Evolutionary conservation across 2,113 vertebrate genomes (phyloP).

Genomic region (Siniperca knerii): DNA sequence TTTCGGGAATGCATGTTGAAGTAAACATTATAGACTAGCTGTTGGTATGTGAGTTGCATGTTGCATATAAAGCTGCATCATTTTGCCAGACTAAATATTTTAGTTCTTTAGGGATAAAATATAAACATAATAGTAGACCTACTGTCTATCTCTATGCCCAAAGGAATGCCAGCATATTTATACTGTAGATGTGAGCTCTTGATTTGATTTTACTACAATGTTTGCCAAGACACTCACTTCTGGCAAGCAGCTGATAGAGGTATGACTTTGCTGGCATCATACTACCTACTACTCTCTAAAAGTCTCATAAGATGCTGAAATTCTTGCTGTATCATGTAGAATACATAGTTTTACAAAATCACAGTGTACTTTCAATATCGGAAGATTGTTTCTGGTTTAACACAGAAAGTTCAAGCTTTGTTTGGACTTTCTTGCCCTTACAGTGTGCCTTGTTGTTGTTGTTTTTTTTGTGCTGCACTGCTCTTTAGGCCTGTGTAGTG

Average conservation of each 20-base stretch:
- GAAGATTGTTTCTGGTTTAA: constrained; percentile 23
- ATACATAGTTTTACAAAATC: constrained; percentile 2
- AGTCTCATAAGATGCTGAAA: constrained; percentile 9
- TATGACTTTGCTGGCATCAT: neutral
- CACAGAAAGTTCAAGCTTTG: neutral
- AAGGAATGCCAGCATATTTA: neutral
- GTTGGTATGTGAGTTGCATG: neutral
- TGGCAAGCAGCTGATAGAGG: neutral
- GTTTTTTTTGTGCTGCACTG: constrained; percentile 21
- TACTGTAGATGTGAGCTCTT: neutral
- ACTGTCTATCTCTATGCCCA: neutral
- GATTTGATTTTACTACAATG: constrained; percentile 13
- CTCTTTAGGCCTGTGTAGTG: constrained; percentile 31
- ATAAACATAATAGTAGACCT: neutral
- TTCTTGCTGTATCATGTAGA: neutral
- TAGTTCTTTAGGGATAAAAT: too few species aligned
- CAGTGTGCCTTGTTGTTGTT: neutral
- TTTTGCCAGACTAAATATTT: neutral
- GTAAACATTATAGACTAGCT: neutral
- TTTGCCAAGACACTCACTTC: constrained; percentile 1
- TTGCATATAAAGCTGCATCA: neutral
- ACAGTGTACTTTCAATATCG: neutral
- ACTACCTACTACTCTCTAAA: neutral
- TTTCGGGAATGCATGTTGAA: neutral
- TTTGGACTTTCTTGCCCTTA: constrained; percentile 32